Percentiles rank a stretch among this genome's conserved stretches.
phyloP scores from a whole-genome alignment of 2,113 vertebrate genomes.

The Eurypyga helias region DNA sequence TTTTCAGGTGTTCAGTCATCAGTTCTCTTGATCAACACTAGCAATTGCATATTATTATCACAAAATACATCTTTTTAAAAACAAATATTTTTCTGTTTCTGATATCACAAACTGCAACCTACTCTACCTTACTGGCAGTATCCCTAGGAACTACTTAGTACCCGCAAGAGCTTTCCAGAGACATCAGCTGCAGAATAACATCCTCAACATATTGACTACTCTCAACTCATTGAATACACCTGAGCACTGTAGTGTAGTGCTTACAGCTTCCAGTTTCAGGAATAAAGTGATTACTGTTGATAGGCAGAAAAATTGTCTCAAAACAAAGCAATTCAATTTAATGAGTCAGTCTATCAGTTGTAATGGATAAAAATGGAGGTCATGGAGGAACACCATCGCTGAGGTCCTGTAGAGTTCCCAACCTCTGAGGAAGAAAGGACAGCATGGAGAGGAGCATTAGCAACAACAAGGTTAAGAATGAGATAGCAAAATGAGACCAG shows the following conservation, averaged over 20 bases:
- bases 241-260: background rate
- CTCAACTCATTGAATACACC: background rate
- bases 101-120: background rate
- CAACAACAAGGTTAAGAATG: background rate
- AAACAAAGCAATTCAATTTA: background rate
- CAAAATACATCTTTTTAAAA: background rate
- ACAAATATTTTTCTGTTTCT: background rate
- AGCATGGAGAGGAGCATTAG: fast-evolving
- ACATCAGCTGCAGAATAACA: background rate
- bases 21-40: background rate
- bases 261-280: background rate
- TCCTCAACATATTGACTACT: slow-evolving; percentile 16
- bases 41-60: background rate
- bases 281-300: background rate
- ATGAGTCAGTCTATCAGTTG: background rate
- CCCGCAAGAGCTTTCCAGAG: background rate
- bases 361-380: background rate
- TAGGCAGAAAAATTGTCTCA: background rate
- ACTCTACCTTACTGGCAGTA: background rate
- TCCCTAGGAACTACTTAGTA: background rate
- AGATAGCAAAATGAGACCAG: background rate
- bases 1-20: background rate
- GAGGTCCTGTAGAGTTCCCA: background rate
- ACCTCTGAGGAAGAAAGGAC: background rate
- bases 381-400: background rate